phyloP scores from a whole-genome alignment of 92 coral and sea anemone species.

The Isaurus tuberculatus region DNA sequence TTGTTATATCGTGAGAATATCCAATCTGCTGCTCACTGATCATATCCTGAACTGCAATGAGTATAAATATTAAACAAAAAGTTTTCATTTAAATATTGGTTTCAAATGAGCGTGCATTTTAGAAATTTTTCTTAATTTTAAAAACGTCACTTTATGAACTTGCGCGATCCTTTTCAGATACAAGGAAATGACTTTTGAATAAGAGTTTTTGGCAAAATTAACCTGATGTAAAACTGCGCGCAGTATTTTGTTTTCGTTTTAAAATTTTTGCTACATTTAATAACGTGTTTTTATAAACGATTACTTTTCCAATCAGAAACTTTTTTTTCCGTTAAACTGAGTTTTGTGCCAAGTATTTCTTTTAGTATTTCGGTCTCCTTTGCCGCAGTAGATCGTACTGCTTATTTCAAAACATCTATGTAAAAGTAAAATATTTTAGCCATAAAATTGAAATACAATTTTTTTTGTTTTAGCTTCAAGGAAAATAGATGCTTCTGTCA shows the following conservation, averaged over 20 bases:
- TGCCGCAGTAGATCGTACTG: not conserved
- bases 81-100: not conserved
- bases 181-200: not conserved
- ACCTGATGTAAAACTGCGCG: not conserved
- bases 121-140: not conserved
- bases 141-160: not conserved
- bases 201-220: not conserved
- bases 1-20: not conserved
- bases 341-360: not conserved
- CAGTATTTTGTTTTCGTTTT: not conserved
- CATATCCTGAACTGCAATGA: not conserved
- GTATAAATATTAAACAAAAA: not conserved
- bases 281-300: not conserved
- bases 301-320: not conserved
- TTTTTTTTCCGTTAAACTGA: not conserved
- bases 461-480: not conserved
- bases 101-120: not conserved
- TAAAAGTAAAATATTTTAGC: not conserved
- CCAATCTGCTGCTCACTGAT: not conserved
- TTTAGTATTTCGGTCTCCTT: not conserved
- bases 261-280: not conserved
- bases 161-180: not conserved
- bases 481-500: not conserved
- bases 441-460: not conserved
- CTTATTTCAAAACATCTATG: not conserved